A percentile compares a stretch with the other conserved stretches of the same genome.
phyloP scores from a whole-genome alignment of 1,140 invertebrate species.

The Lutraria rhynchaena region DNA sequence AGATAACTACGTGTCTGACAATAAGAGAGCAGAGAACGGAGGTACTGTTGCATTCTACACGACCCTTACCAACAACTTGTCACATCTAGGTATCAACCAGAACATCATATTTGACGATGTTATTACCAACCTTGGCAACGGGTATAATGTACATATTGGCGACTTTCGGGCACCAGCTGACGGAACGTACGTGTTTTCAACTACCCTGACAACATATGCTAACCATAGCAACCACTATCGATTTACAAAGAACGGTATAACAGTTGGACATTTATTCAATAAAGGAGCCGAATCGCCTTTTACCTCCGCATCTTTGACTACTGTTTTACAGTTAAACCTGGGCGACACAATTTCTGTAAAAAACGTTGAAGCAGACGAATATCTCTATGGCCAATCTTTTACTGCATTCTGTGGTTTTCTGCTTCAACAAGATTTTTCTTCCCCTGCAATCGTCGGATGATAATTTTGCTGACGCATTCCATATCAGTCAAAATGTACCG shows the following conservation, averaged over 20 bases:
- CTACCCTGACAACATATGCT: neutral
- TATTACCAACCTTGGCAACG: neutral
- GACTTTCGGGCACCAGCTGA: neutral
- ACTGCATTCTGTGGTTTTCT: neutral
- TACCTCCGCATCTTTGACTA: neutral
- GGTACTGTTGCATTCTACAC: slow-evolving; percentile 5
- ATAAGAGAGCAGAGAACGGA: too few relatives aligned
- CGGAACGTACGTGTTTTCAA: slow-evolving; percentile 2
- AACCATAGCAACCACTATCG: neutral
- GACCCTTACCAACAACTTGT: neutral
- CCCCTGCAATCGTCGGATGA: too few relatives aligned
- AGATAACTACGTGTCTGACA: too few relatives aligned
- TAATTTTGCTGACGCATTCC: too few relatives aligned
- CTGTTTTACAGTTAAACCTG: neutral
- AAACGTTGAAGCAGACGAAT: neutral
- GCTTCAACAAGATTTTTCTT: neutral
- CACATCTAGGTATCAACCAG: neutral
- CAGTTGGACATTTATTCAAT: neutral
- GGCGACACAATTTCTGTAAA: neutral
- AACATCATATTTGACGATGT: slow-evolving; percentile 1
- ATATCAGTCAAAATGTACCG: too few relatives aligned
- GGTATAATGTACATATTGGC: neutral
- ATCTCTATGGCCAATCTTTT: neutral
- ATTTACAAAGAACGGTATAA: neutral
- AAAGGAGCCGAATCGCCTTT: neutral